Percentiles rank a stretch among this genome's conserved stretches.
phyloP scores from a whole-genome alignment of 2,113 vertebrate genomes.

The Upupa epops region DNA sequence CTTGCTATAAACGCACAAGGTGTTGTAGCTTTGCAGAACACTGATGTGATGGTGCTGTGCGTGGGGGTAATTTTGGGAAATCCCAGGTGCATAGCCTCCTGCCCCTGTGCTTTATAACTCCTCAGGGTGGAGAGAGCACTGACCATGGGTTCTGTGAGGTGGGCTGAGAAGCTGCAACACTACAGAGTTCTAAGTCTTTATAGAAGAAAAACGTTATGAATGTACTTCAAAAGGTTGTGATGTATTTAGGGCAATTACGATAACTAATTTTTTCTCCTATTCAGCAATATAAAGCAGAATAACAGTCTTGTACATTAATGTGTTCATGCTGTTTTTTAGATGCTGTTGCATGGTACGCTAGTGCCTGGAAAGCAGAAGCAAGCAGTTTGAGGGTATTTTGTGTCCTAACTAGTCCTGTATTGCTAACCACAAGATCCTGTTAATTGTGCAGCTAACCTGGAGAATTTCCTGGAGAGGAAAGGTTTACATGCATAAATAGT shows the following conservation, averaged over 20 bases:
- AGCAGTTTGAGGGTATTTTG: background rate
- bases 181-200: background rate
- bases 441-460: background rate
- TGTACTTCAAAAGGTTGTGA: background rate
- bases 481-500: background rate
- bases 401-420: background rate
- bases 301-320: background rate
- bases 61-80: background rate
- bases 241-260: background rate
- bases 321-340: background rate
- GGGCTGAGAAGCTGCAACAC: background rate
- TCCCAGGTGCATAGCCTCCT: background rate
- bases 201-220: background rate
- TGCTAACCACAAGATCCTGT: background rate
- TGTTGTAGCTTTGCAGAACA: background rate
- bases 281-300: background rate
- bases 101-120: background rate
- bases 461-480: constrained; percentile 8
- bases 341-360: background rate
- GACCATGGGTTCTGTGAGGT: background rate
- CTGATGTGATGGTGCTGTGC: background rate
- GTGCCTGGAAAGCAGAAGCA: background rate
- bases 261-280: background rate
- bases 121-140: background rate
- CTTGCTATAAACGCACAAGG: background rate